phyloP scores from a whole-genome alignment of 2,888 invertebrate genomes.

The Drepana falcataria region DNA sequence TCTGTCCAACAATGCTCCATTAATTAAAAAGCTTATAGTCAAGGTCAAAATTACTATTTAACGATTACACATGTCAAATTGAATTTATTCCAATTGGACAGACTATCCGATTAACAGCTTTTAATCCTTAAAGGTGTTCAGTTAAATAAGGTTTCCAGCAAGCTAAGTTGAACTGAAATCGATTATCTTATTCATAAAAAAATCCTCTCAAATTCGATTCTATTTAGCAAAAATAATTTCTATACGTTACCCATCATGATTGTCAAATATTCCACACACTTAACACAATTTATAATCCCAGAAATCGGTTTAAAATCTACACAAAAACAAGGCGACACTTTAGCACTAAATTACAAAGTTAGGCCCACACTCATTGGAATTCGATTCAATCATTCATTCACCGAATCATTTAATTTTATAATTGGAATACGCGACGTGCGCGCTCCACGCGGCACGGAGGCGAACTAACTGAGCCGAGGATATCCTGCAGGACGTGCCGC shows the following conservation, averaged over 20 bases:
- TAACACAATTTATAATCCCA: background rate
- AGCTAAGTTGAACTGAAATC: too few species aligned
- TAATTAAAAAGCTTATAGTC: too few species aligned
- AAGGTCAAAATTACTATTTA: too few species aligned
- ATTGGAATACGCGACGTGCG: conserved; percentile 57
- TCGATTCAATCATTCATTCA: conserved; percentile 24
- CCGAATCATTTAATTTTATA: conserved; percentile 40
- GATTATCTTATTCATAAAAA: too few species aligned
- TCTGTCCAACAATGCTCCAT: too few species aligned
- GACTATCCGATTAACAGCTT: too few species aligned
- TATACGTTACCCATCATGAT: background rate
- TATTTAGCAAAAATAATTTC: background rate
- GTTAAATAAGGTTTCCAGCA: too few species aligned
- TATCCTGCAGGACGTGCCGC: conserved; percentile 70
- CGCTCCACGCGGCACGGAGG: conserved; percentile 63
- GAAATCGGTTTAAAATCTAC: background rate
- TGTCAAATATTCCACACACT: background rate
- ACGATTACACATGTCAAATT: too few species aligned
- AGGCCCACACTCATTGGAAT: conserved; percentile 31
- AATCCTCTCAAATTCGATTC: too few species aligned
- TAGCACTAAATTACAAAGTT: conserved; percentile 14
- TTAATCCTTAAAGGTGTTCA: too few species aligned
- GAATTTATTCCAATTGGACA: too few species aligned
- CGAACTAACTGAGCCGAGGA: conserved; percentile 63
- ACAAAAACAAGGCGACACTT: background rate